These are phyloP conservation scores for Chloebia gouldiae DNA, from an alignment of 2,113 vertebrate species.

Conservation along the genomic window DNA sequence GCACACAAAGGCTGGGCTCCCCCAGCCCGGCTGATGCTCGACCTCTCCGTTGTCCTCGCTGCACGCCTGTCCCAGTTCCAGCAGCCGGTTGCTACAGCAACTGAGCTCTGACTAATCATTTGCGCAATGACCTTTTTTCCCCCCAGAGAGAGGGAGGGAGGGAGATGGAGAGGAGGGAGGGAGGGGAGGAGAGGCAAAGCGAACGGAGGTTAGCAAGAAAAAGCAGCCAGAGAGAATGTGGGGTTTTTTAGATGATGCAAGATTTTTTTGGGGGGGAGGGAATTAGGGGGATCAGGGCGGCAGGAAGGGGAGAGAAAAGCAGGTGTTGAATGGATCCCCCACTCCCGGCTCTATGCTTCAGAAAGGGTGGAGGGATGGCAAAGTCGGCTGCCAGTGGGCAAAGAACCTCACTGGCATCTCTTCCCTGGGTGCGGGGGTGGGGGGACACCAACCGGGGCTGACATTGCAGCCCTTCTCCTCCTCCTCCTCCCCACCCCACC, in stretches of 20 bases:
- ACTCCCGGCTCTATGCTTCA: neutral
- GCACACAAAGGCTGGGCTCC: slow-evolving; percentile 77
- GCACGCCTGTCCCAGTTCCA: slow-evolving; percentile 88
- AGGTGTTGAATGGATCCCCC: neutral
- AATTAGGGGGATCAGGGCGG: neutral
- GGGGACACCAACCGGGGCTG: neutral
- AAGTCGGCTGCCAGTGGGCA: neutral
- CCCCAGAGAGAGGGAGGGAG: slow-evolving; percentile 82
- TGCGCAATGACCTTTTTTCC: slow-evolving; percentile 95
- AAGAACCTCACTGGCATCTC: neutral
- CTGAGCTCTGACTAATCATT: slow-evolving; percentile 94
- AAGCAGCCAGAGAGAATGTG: slow-evolving; percentile 53
- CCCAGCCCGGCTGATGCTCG: slow-evolving; percentile 83
- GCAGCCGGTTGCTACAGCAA: slow-evolving; percentile 88
- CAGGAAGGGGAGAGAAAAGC: neutral
- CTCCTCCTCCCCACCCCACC: neutral
- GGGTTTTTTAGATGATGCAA: neutral
- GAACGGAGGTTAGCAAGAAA: slow-evolving; percentile 68
- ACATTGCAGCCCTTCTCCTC: neutral
- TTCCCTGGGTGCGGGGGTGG: neutral
- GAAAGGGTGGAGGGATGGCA: neutral
- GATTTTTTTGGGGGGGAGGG: neutral
- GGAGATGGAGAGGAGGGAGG: slow-evolving; percentile 62
- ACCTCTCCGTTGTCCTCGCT: slow-evolving; percentile 89
- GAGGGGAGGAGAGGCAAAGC: slow-evolving; percentile 60